Evolutionary conservation across 2,888 invertebrate species (phyloP), one percentile per base, ranked within the genome.

Genomic region (Baccha elongata): DNA sequence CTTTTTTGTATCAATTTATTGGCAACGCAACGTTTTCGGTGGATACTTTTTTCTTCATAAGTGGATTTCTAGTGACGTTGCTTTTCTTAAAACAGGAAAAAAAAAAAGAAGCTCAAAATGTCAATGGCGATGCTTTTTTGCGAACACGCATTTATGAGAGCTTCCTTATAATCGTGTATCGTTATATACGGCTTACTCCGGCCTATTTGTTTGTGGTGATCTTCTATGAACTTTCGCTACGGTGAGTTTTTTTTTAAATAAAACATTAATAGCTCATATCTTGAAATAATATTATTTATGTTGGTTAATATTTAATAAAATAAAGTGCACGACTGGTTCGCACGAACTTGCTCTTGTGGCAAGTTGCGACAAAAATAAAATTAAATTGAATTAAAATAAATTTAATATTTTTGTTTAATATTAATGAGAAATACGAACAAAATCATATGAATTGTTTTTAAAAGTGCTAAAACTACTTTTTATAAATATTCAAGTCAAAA

Each of bases 21-120:
- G 95, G 96, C 74, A 96, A 96, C 89, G 96, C 96, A 0, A 95
- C 96, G 5, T 96, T 95, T 88, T 96, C 96, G 53, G 96, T 96
- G 46, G 96, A 96, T 87, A 95, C 96, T 4, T 96, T 96, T 91
- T 96, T 96, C 91, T 96, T 96, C 87, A 95, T 96, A 85, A 96
- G 96, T 95, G 96, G 96, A 3, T 91, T 96, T 48, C 91, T 96
- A 78, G 94, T 96, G 40, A 94, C 95, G 0, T 92, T 95, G 78
- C 92, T 95, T 5, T 96, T 94, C 88, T 92, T 95, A 86, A 92
- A 94, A 86, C 93, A 93, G 40, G 65, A 93, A 92, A 48, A 50
- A 4, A 55, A 68, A 11, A 80, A 78, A 5, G 42, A 64, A 11
- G 89, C 93, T 87, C 73, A 89, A 87, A 75, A 88, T 87, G 48